These are phyloP conservation scores for Sebastes trivittatus DNA, from an alignment of 2,797 vertebrate genomes.

Conservation along the genomic window DNA sequence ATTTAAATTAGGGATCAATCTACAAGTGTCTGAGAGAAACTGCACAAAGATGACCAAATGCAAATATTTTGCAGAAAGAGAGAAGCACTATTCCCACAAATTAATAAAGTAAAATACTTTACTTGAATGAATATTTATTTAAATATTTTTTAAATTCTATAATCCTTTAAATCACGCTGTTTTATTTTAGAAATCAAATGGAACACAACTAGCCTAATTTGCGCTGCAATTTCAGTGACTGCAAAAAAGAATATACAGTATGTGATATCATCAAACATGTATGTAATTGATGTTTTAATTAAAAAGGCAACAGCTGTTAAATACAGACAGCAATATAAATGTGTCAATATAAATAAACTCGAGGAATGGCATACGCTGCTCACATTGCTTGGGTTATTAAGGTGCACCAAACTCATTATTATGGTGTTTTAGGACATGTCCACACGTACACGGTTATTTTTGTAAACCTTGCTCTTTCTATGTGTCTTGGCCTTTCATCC, in stretches of 20 bases:
- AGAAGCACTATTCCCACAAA: not conserved
- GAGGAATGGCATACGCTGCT: not conserved
- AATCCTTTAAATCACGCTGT: not conserved
- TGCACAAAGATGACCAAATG: not conserved
- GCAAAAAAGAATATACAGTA: not conserved
- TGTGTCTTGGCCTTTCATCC: too few species aligned
- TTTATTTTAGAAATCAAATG: not conserved
- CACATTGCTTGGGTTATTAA: not conserved
- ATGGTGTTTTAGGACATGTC: too few species aligned
- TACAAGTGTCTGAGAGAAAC: not conserved
- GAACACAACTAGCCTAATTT: not conserved
- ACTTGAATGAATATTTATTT: not conserved
- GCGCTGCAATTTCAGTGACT: not conserved
- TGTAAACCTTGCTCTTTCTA: too few species aligned
- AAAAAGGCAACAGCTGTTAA: not conserved
- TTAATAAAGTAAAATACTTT: not conserved
- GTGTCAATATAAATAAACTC: not conserved
- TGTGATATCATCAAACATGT: not conserved
- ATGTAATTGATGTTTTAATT: not conserved
- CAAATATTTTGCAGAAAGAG: not conserved
- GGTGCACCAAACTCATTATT: slow-evolving; percentile 4
- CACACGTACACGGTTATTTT: too few species aligned
- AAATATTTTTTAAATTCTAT: not conserved
- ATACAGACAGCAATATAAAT: not conserved
- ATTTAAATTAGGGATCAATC: not conserved